Percentiles rank a stretch among this genome's conserved stretches.
Evolutionary conservation across 1,140 invertebrate genomes (phyloP).

Genomic region (Drosophila tropicalis): DNA sequence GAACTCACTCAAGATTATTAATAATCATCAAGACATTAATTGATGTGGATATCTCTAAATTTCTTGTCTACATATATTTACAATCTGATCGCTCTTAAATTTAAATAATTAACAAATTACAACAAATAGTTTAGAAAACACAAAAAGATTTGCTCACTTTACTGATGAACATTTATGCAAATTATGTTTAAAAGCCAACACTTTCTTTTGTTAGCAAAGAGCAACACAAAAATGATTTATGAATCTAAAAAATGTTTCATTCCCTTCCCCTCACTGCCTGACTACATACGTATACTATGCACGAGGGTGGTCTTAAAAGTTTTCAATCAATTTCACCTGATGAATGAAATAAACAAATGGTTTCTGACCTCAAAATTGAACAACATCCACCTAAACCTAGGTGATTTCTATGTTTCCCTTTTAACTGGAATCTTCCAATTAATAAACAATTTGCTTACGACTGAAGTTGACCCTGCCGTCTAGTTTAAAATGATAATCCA

Average conservation of each 20-base stretch:
- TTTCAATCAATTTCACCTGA: no score
- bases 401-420: no score
- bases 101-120: constrained; percentile 16
- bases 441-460: no score
- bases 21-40: background rate
- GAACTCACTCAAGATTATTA: no score
- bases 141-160: constrained; percentile 31
- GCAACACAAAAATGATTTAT: constrained; percentile 43
- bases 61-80: background rate
- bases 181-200: constrained; percentile 17
- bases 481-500: no score
- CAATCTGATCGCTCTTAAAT: constrained; percentile 7
- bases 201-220: constrained; percentile 8
- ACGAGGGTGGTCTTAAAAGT: no score
- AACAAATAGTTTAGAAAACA: constrained; percentile 24
- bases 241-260: constrained; percentile 11
- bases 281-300: no score
- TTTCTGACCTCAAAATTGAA: no score
- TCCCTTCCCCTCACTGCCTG: background rate
- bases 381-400: no score
- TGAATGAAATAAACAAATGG: no score
- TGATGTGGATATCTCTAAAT: background rate
- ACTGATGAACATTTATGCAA: constrained; percentile 30
- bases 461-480: no score
- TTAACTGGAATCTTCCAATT: no score